Evolutionary conservation across 2,797 vertebrate species (phyloP), one percentile per base, ranked within the genome.

Genomic region (Microcaecilia unicolor): DNA sequence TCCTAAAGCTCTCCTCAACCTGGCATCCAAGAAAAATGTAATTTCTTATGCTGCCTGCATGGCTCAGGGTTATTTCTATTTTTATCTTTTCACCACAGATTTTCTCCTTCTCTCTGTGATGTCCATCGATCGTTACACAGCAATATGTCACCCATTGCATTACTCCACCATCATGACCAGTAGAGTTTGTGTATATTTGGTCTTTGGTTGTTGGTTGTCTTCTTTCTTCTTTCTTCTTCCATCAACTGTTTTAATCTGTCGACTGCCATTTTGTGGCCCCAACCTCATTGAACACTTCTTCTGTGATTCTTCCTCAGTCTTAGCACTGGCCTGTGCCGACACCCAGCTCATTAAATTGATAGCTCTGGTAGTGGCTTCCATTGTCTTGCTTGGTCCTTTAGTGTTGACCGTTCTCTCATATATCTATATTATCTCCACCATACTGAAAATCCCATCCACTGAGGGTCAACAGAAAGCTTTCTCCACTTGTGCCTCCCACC

Each of bases 71-170:
- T 70, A 67, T 48, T 56, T 44, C 32, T 55, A 52, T 4, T 58
- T 65, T 17, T 57, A 65, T 23, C 7, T 61, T 37, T 57, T 51
- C 1, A 42, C 50, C 14, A 51, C 48, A 13, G 61, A 61, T 33
- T 65, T 71, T 30, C 52, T 48, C 10, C 49, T 63, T 17, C 53
- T 63, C 4, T 60, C 48, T 1, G 46, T 46, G 15, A 58, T 65
- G 58, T 57, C 60, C 4, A 71, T 60, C 17, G 67, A 61, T 3
- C 29, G 24, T 18, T 64, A 55, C 3, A 43, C 66, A 2, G 58
- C 67, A 13, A 56, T 70, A 13, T 70, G 51, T 39, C 58, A 62
- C 19, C 53, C 61, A 3, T 22, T 64, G 15, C 54, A 51, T 22
- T 67, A 72, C 3, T 28, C 47, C 2, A 19, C 11, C 6, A 61